Conservation (phyloP, 2,113 vertebrate genomes). For the Elachura formosa region DNA sequence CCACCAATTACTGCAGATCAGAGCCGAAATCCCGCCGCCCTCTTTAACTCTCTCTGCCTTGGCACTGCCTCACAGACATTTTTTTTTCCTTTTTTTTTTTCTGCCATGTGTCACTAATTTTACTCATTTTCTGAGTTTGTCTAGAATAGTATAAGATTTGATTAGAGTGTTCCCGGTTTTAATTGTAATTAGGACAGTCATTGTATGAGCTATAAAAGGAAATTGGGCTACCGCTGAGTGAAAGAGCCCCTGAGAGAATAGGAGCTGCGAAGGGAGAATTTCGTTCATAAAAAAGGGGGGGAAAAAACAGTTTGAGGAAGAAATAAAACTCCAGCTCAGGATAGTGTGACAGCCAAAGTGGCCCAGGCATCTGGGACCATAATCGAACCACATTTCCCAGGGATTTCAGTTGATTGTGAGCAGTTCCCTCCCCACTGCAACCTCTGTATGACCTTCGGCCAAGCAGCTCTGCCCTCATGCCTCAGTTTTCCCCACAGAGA, state of each 20-base stretch:
- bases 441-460: background rate
- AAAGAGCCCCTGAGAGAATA: conserved; percentile 52
- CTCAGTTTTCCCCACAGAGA: background rate
- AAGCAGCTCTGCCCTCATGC: background rate
- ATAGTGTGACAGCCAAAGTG: background rate
- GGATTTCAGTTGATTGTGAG: background rate
- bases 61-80: background rate
- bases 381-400: background rate
- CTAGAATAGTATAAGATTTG: conserved; percentile 65
- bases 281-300: background rate
- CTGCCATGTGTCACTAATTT: conserved; percentile 53
- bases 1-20: background rate
- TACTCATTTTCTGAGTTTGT: conserved; percentile 64
- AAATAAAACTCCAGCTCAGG: conserved; percentile 13
- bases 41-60: conserved; percentile 2
- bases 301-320: background rate
- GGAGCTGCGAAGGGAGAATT: background rate
- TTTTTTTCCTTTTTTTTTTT: background rate
- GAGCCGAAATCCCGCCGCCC: background rate
- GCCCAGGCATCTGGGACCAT: background rate
- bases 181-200: conserved; percentile 68
- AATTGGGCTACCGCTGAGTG: conserved; percentile 57
- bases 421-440: background rate
- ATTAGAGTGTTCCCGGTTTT: conserved; percentile 56
- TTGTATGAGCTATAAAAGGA: conserved; percentile 65